These are phyloP conservation scores for Ypsolopha scabrella DNA, from an alignment of 2,888 invertebrate genomes.

Conservation along the genomic window DNA sequence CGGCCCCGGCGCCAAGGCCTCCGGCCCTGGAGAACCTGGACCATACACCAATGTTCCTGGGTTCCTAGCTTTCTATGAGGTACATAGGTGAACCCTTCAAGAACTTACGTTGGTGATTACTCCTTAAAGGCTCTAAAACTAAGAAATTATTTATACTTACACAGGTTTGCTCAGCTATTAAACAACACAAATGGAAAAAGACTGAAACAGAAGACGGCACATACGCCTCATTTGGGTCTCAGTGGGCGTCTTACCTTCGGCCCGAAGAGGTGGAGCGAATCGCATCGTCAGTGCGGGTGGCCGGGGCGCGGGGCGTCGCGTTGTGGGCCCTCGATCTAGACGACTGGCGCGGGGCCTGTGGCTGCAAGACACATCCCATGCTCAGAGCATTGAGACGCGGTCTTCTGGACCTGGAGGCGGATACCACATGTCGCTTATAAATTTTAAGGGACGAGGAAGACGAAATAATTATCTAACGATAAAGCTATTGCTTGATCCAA, in stretches of 20 bases:
- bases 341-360: conserved; percentile 78
- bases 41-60: conserved; percentile 77
- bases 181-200: conserved; percentile 69
- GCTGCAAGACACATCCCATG: conserved; percentile 77
- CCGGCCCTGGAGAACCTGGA: conserved; percentile 78
- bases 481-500: background rate
- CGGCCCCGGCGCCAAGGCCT: conserved; percentile 69
- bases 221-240: conserved; percentile 76
- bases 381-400: conserved; percentile 70
- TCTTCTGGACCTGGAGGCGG: conserved; percentile 30
- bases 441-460: background rate
- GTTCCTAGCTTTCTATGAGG: conserved; percentile 83
- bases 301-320: conserved; percentile 78
- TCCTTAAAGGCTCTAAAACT: background rate
- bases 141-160: background rate
- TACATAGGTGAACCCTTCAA: conserved; percentile 17
- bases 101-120: background rate
- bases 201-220: conserved; percentile 76
- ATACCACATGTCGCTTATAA: background rate
- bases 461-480: background rate
- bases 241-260: conserved; percentile 86
- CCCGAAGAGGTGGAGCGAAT: conserved; percentile 73
- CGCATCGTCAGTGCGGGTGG: conserved; percentile 66
- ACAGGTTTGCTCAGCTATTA: conserved; percentile 72
- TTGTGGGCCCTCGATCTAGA: conserved; percentile 85